Evolutionary conservation across 2,113 vertebrate species (phyloP), one percentile per base, ranked within the genome.

Genomic region (Gymnorhina tibicen): DNA sequence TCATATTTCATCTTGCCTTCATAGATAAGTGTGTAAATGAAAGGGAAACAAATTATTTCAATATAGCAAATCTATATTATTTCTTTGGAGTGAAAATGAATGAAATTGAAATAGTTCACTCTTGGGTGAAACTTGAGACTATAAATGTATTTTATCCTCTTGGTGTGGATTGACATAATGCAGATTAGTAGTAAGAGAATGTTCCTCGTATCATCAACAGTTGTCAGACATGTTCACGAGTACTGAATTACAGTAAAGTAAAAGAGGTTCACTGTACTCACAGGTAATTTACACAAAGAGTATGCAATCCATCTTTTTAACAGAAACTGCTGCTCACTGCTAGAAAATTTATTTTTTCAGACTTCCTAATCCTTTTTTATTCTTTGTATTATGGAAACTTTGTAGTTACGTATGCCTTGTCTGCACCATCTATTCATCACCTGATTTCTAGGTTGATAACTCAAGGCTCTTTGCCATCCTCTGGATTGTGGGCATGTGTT

Each of bases 21-120:
- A 55, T 56, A 96, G 93, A 63, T 97, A 97, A 97, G 85, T 93
- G 95, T 98, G 73, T 87, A 97, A 98, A 96, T 96, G 94, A 97
- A 97, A 96, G 85, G 88, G 91, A 97, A 97, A 97, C 76, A 91
- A 95, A 97, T 97, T 95, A 79, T 95, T 97, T 95, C 92, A 94
- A 37, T 92, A 82, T 73, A 86, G 78, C 47, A 96, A 97, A 97
- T 97, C 96, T 95, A 0, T 98, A 91, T 95, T 90, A 94, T 97
- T 98, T 97, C 93, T 96, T 95, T 93, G 62, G 69, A 92, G 62
- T 91, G 80, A 97, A 97, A 98, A 97, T 95, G 87, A 97, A 78
- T 94, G 91, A 96, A 98, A 97, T 95, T 84, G 93, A 97, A 98
- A 93, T 97, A 97, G 97, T 97, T 97, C 90, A 94, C 59, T 97